Evolutionary conservation across 2,113 vertebrate species (phyloP).

Genomic region (Ciconia maguari): DNA sequence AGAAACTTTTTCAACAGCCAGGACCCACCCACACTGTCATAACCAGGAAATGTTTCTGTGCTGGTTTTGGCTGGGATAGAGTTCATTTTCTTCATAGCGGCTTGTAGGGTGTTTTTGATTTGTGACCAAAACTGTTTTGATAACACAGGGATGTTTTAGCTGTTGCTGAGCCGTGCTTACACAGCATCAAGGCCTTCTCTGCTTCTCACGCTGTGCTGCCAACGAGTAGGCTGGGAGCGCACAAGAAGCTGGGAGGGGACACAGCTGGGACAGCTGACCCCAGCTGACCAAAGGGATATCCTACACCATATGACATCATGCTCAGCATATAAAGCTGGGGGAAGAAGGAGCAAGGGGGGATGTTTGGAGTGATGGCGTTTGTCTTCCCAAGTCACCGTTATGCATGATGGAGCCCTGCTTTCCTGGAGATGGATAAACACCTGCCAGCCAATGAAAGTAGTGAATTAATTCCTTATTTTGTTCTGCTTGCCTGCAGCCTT

Average conservation of each 20-base stretch:
- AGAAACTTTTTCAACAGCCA: background rate
- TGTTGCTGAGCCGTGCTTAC: background rate
- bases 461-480: no score
- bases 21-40: background rate
- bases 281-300: no score
- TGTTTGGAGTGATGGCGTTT: no score
- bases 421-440: no score
- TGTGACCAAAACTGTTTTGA: background rate
- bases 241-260: background rate
- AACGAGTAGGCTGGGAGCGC: rapidly evolving
- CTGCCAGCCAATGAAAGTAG: no score
- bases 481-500: no score
- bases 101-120: background rate
- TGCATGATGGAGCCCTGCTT: no score
- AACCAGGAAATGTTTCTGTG: background rate
- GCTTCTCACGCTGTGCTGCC: rapidly evolving
- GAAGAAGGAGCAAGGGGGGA: no score
- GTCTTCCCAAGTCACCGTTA: no score
- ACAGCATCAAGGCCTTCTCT: background rate
- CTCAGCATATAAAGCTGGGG: no score
- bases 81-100: background rate
- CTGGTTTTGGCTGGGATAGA: background rate
- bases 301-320: no score
- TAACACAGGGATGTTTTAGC: background rate
- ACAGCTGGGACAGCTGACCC: no score